These are phyloP conservation scores for Dendrocincla fuliginosa DNA, from an alignment of 2,797 vertebrate genomes.

Conservation along the genomic window DNA sequence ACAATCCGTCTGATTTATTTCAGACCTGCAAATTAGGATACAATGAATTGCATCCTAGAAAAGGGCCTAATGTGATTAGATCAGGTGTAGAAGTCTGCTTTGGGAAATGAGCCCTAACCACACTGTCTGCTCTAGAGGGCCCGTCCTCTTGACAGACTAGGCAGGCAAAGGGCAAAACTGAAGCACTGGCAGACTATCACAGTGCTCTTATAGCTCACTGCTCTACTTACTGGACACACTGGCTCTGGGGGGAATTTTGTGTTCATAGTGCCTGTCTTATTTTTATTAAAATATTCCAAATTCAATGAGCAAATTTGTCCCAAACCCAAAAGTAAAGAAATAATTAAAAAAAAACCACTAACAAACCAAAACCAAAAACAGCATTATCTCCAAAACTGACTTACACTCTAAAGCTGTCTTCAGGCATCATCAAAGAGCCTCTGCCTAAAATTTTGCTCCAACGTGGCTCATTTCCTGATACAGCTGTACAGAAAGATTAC, in stretches of 20 bases:
- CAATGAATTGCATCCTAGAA: neutral
- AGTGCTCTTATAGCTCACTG: neutral
- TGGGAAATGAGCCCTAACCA: neutral
- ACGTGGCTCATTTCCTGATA: neutral
- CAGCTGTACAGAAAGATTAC: conserved; percentile 21
- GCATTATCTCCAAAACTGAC: neutral
- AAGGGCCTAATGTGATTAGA: neutral
- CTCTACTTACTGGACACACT: neutral
- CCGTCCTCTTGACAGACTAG: fast-evolving
- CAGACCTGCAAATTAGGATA: neutral
- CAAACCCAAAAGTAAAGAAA: neutral
- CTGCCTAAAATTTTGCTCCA: neutral
- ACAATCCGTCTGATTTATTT: neutral
- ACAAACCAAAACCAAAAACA: neutral
- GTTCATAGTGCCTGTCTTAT: too few relatives aligned
- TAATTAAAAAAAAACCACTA: neutral
- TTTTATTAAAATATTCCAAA: neutral
- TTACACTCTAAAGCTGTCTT: neutral
- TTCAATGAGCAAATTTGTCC: neutral
- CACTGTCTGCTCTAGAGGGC: fast-evolving
- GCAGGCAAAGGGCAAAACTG: neutral
- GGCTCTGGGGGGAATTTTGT: neutral
- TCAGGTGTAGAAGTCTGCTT: neutral
- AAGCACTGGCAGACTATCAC: neutral
- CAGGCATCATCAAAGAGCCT: neutral